Base-by-base conservation (phyloP, 2,888 invertebrate species). In the Thalpophila matura region DNA sequence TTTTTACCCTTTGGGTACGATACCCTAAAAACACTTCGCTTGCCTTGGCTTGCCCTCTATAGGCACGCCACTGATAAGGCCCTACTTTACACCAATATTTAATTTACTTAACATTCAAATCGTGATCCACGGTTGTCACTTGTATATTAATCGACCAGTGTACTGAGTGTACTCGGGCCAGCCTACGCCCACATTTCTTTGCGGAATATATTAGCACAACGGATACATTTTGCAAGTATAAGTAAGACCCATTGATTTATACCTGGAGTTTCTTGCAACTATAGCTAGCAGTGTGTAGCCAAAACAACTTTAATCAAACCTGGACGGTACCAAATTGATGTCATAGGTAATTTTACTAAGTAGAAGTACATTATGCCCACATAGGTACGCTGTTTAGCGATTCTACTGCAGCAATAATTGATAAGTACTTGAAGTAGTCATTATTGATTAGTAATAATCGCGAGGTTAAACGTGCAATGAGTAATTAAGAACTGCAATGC, bases 401-500 rank as follows among this genome's bases (percentile, higher is more conserved):
- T 24, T 42, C 0, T 22, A 33, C 4, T 42, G n/a, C 14, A 47
- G 22, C 47, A 54, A 61, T 67, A 37, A 61, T 14, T 43, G 46
- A 53, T 67, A 31, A 42, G n/a, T 27, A 42, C 14, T 33, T 31
- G 6, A 24, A 43, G 26, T 14, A 35, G 26, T 9, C 7, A 24
- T 47, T 51, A 72, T 38, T 51, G 37, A 70, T 51, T 58, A 50
- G 31, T 27, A 68, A 58, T 42, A 51, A 56, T 37, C 12, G 6
- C 45, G 53, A 72, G 37, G 56, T 64, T 56, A 58, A 62, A 46
- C 40, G 27, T 47, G 67, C 73, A 72, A 51, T 51, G n/a, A 37
- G 50, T 49, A 49, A 65, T 58, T 54, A 50, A 24, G 6, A 49
- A 50, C 53, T 43, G 45, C 54, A 66, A 54, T 66, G 35, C 22